phyloP scores from a whole-genome alignment of 2,797 vertebrate species.

The Carcharodon carcharias region DNA sequence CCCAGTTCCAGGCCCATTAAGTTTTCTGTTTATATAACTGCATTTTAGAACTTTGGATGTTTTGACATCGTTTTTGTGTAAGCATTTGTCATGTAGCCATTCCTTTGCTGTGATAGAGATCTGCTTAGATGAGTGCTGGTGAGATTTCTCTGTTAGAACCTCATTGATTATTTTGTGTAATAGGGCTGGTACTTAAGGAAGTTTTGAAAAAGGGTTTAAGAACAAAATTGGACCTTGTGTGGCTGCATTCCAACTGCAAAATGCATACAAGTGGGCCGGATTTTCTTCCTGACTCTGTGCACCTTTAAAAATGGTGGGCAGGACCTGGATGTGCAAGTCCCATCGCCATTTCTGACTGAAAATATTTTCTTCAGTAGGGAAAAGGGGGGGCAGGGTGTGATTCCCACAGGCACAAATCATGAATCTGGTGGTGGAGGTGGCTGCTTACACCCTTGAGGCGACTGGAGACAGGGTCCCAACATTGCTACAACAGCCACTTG shows the following conservation, averaged over 20 bases:
- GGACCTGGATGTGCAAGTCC: neutral
- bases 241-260: neutral
- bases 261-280: neutral
- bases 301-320: no score
- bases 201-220: neutral
- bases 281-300: neutral
- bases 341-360: neutral
- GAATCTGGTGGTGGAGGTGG: no score
- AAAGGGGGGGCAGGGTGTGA: no score
- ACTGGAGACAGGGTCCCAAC: no score
- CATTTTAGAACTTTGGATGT: neutral
- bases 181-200: neutral
- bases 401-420: no score
- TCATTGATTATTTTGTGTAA: neutral
- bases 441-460: no score
- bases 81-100: neutral
- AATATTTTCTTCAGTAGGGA: neutral
- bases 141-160: neutral
- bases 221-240: neutral
- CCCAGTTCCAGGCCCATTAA: neutral
- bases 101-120: neutral
- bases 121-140: neutral
- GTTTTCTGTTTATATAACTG: neutral
- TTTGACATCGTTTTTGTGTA: neutral
- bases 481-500: no score